Conservation (phyloP, 1,140 invertebrate species). For the Sycophila sp. region DNA sequence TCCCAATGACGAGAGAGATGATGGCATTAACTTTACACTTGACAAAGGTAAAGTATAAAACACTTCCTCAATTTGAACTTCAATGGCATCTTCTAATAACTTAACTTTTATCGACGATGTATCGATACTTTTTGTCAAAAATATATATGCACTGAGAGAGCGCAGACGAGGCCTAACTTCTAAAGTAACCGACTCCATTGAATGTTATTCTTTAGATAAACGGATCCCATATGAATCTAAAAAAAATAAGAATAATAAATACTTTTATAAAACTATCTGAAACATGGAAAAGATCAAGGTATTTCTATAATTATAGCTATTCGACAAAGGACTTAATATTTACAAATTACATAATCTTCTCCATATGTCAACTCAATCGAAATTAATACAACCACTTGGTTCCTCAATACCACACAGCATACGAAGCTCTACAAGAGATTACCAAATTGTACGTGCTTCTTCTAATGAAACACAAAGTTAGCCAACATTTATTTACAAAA, state of each 20-base stretch:
- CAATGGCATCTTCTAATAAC: conserved; percentile 50
- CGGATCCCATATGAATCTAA: conserved; percentile 3
- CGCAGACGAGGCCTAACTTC: conserved; percentile 56
- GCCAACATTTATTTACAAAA: not conserved
- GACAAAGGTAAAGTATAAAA: conserved; percentile 44
- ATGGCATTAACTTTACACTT: conserved; percentile 54
- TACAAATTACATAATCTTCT: not conserved
- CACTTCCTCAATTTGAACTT: conserved; percentile 43
- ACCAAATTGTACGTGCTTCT: not conserved
- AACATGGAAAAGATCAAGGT: no score
- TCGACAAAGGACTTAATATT: not conserved
- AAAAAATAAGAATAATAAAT: not conserved
- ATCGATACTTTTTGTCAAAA: conserved; percentile 42
- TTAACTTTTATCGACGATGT: conserved; percentile 46
- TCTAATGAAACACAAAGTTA: not conserved
- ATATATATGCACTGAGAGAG: conserved; percentile 56
- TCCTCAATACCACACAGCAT: not conserved
- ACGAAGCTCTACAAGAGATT: not conserved
- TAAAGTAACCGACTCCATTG: conserved; percentile 57
- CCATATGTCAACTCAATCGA: not conserved
- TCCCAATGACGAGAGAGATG: conserved; percentile 52
- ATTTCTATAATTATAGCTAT: not conserved
- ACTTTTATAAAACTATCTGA: not conserved
- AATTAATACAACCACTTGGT: not conserved
- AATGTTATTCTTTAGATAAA: not conserved